These are phyloP conservation scores for Drosophila santomea DNA, from an alignment of 1,140 invertebrate species.

Conservation along the genomic window DNA sequence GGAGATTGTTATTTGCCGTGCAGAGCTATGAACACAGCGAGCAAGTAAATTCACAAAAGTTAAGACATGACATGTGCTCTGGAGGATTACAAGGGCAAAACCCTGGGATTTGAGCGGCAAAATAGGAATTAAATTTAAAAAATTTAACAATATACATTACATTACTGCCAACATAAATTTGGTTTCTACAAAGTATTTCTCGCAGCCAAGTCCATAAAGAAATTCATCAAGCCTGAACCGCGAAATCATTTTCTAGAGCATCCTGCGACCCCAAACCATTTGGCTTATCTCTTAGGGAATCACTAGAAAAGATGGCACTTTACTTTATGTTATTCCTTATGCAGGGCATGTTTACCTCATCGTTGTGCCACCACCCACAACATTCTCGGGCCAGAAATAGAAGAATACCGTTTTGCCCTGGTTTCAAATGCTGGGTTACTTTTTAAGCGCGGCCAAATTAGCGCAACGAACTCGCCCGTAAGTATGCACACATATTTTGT, in stretches of 20 bases:
- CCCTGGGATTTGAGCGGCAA: not conserved
- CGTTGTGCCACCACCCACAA: too few relatives aligned
- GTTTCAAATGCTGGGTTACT: conserved; percentile 47
- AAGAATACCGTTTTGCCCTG: conserved; percentile 23
- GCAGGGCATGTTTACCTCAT: conserved; percentile 42
- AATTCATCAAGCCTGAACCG: conserved; percentile 15
- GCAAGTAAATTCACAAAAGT: not conserved
- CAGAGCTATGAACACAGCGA: conserved; percentile 1
- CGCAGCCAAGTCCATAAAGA: conserved; percentile 25
- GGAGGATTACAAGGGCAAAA: not conserved
- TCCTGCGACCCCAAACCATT: conserved; percentile 20
- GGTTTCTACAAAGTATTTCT: not conserved
- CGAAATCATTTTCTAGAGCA: conserved; percentile 5
- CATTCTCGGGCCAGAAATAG: not conserved
- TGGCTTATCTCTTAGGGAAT: conserved; percentile 25
- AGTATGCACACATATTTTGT: conserved; percentile 27
- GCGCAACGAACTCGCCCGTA: conserved; percentile 53
- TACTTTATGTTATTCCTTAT: conserved; percentile 50
- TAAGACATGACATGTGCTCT: not conserved
- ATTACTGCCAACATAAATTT: not conserved
- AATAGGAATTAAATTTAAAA: too few relatives aligned
- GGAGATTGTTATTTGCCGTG: conserved; percentile 11
- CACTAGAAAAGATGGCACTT: conserved; percentile 43
- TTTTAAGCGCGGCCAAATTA: conserved; percentile 65
- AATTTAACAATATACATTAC: not conserved